Evolutionary conservation across 2,888 invertebrate genomes (phyloP), one percentile per base, ranked within the genome.

Genomic region (Serripes groenlandicus): DNA sequence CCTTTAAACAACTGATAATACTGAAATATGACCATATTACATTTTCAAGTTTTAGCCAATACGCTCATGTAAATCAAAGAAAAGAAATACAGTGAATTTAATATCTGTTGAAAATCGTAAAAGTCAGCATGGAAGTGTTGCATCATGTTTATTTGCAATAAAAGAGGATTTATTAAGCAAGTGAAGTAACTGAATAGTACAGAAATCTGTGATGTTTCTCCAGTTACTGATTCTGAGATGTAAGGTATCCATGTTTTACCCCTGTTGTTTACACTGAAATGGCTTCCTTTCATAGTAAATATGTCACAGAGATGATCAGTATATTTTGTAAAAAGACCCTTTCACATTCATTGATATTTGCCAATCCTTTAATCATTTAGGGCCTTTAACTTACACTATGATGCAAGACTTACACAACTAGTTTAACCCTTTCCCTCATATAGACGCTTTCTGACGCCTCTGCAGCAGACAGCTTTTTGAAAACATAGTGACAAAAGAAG

Each of bases 111-210:
- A 23, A 26, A 37, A 42, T 66, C 66, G 26, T 66, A 42, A 66
- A 66, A n/a, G 66, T 66, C 66, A 66, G n/a, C 32, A 21, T 66
- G 37, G 42, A 66, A 66, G 66, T 66, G 66, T 66, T 66, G 35
- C 66, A 26, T 66, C 23, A 66, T 37, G 42, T 66, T 66, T 66
- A 66, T 66, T 26, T 66, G 66, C 66, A 37, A 66, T 66, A 66
- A 66, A 66, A 23, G 11, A n/a, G 3, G 42, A 66, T 26, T 66
- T 66, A 42, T 42, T 21, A 26, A 30, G 3, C 9, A 0, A 23
- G 26, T 26, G 26, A 42, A 26, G 66, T 42, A 66, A 66, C 42
- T 21, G 42, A 66, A 66, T 66, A 66, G 37, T 66, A 23, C 23
- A 66, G 28, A 37, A 66, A 66, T 66, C 42, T 66, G 42, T 42